phyloP scores from a whole-genome alignment of 2,888 invertebrate genomes.

The Agonopterix subpropinquella region DNA sequence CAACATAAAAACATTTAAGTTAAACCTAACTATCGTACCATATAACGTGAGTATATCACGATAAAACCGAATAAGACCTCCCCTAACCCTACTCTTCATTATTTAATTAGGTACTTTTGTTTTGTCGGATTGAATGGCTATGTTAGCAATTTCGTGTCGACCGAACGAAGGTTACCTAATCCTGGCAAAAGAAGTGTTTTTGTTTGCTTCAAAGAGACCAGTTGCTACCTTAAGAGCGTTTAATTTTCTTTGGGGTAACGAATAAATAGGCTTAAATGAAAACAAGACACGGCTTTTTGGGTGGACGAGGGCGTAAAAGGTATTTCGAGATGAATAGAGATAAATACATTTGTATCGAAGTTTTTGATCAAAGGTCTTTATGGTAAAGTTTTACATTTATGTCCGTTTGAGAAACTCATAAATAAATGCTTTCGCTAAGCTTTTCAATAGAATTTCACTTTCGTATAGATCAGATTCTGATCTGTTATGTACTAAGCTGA shows the following conservation, averaged over 20 bases:
- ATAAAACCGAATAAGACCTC: not conserved
- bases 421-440: too few relatives aligned
- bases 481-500: too few relatives aligned
- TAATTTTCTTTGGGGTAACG: not conserved
- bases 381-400: too few relatives aligned
- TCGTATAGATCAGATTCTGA: too few relatives aligned
- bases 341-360: not conserved
- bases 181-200: not conserved
- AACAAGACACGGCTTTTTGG: not conserved
- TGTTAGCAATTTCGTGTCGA: constrained; percentile 3
- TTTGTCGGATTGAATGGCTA: constrained; percentile 7
- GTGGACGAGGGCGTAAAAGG: not conserved
- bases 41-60: too few relatives aligned
- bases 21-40: too few relatives aligned
- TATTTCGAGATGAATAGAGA: not conserved
- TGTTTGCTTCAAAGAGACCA: not conserved
- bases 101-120: constrained; percentile 15
- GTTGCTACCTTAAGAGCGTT: too few relatives aligned
- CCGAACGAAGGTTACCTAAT: constrained; percentile 1
- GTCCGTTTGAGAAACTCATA: too few relatives aligned
- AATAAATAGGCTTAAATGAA: not conserved
- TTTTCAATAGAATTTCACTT: too few relatives aligned
- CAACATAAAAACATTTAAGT: too few relatives aligned
- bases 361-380: too few relatives aligned
- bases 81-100: constrained; percentile 11